phyloP scores from a whole-genome alignment of 2,797 vertebrate species.

The Channa striata region DNA sequence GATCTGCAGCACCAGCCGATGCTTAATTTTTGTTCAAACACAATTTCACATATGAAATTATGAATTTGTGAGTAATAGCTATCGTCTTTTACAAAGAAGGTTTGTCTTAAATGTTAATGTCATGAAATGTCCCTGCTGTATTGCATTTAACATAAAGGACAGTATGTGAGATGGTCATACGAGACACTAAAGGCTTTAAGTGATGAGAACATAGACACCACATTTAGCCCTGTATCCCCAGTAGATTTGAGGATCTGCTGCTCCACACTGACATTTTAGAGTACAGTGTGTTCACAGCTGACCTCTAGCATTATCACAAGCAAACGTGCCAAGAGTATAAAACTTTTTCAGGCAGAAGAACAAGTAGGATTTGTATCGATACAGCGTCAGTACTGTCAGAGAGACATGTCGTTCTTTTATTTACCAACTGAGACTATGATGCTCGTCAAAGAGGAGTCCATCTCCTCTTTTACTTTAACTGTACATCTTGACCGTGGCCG shows the following conservation, averaged over 20 bases:
- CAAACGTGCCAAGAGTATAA: not conserved
- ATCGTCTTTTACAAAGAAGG: not conserved
- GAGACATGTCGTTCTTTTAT: no score
- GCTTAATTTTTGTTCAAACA: no score
- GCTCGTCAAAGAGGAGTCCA: no score
- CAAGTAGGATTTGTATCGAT: no score
- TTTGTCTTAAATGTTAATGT: not conserved
- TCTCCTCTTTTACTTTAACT: no score
- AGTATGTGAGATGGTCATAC: not conserved
- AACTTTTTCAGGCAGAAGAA: not conserved
- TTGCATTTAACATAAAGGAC: not conserved
- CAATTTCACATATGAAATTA: no score
- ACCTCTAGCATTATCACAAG: conserved; percentile 9
- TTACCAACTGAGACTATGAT: no score
- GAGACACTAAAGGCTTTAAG: not conserved
- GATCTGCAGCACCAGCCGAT: conserved; percentile 29
- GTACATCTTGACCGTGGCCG: no score
- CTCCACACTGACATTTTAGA: conserved; percentile 10
- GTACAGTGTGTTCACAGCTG: not conserved
- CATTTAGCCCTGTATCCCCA: conserved; percentile 3
- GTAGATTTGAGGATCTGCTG: conserved; percentile 5
- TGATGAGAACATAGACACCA: conserved; percentile 13
- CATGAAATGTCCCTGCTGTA: not conserved
- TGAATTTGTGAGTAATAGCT: no score
- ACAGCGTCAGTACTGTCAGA: no score